Evolutionary conservation across 2,888 invertebrate species (phyloP), one percentile per base, ranked within the genome.

Genomic region (Acronicta psi): DNA sequence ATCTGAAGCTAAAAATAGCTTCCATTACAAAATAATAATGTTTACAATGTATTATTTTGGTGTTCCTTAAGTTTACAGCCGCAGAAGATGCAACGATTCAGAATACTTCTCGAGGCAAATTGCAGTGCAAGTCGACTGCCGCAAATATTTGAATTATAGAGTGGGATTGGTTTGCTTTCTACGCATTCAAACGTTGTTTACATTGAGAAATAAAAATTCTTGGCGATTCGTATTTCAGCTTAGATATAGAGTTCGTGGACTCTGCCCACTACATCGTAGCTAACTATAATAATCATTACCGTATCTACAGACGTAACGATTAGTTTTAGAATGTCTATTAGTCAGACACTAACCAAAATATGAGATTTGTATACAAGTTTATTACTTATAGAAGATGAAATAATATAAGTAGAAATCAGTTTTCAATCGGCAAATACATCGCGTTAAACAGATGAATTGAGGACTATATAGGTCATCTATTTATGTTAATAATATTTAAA

Each of bases 121-220:
- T 88, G 91, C 89, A 86, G 76, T 80, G 86, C 87, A 86, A 92
- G 89, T 88, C 87, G 83, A 83, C 81, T 83, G 86, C 82, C 73
- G 85, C 88, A 91, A 93, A 93, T 92, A 92, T 93, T 93, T 93
- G 89, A 90, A 92, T 91, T 90, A 91, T 87, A 87, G 90, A 93
- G 89, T 91, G 90, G 88, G 83, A 93, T 92, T 92, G 93, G 92
- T 92, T 92, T 87, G 87, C 92, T 82, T 87, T 83, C 85, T 82
- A 84, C 85, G 86, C 87, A 88, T 90, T 89, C 90, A 86, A 81
- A 78, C 80, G 82, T 77, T 77, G 74, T 91, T 91, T 91, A 89
- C 89, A 86, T 77, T 79, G 72, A 84, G 81, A 85, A 85, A 91
- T 89, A 91, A 90, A 90, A 90, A 85, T 88, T 85, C 80, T 79